Conservation (phyloP, 2,888 invertebrate genomes). For the Acanthosepion pharaonis region DNA sequence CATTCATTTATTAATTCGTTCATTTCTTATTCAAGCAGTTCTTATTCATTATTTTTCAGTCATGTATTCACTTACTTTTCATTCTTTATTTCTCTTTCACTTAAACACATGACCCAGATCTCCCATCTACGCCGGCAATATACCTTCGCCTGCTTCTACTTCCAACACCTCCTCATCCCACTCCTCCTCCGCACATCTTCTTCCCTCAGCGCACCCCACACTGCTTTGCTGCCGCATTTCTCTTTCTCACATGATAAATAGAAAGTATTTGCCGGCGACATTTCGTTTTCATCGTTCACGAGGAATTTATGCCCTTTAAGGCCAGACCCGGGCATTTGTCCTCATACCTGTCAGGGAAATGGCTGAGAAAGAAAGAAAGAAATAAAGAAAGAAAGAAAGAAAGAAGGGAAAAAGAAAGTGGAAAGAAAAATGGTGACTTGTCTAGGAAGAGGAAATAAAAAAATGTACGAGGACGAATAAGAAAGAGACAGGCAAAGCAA, state of each 20-base stretch:
- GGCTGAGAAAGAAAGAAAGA: background rate
- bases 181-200: background rate
- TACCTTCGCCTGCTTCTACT: background rate
- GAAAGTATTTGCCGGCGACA: slow-evolving; percentile 18
- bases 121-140: background rate
- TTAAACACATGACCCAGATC: background rate
- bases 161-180: background rate
- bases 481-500: background rate
- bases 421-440: background rate
- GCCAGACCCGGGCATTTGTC: slow-evolving; percentile 2
- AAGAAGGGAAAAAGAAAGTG: background rate
- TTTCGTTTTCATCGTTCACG: background rate
- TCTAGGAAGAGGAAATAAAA: no score
- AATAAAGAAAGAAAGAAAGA: background rate
- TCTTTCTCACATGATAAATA: background rate
- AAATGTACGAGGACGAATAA: background rate
- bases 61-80: background rate
- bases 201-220: background rate
- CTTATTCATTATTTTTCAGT: no score
- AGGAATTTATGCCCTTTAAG: slow-evolving; percentile 11
- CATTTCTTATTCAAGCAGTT: background rate
- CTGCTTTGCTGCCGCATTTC: background rate
- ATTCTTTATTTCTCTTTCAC: background rate
- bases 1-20: background rate
- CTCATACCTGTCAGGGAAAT: background rate